A percentile compares a stretch with the other conserved stretches of the same genome.
These are phyloP conservation scores for Sardinella longiceps DNA, from an alignment of 2,797 vertebrate genomes.

Conservation along the genomic window DNA sequence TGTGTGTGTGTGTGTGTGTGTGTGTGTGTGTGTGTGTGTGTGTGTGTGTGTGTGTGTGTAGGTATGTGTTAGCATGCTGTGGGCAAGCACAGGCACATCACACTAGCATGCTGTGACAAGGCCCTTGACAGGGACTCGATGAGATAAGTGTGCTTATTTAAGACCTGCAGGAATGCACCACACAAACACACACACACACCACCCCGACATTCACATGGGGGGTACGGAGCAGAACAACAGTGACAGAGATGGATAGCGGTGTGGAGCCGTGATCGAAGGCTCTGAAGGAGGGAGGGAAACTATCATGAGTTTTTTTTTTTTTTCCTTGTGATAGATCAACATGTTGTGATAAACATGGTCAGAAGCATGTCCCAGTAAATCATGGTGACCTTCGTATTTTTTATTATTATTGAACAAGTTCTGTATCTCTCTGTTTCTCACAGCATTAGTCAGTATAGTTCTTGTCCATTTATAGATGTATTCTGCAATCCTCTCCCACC, in stretches of 20 bases:
- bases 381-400: background rate
- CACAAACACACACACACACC: background rate
- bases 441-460: background rate
- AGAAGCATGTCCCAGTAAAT: background rate
- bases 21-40: background rate
- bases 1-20: conserved; percentile 8
- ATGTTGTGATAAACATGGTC: background rate
- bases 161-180: background rate
- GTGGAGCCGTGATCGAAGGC: background rate
- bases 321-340: too few relatives aligned
- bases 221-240: background rate
- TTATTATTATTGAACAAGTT: background rate
- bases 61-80: background rate
- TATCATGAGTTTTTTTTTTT: background rate
- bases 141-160: conserved; percentile 22
- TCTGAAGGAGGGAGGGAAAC: background rate
- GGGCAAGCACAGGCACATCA: background rate
- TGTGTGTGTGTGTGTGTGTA: background rate
- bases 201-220: background rate
- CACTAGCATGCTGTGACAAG: conserved; percentile 14
- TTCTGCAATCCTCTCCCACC: too few relatives aligned
- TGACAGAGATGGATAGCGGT: conserved; percentile 15
- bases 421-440: background rate
- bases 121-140: conserved; percentile 47
- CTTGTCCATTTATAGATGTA: too few relatives aligned